Evolutionary conservation across 2,113 vertebrate species (phyloP), one percentile per base, ranked within the genome.

Genomic region (Bombycilla garrulus): DNA sequence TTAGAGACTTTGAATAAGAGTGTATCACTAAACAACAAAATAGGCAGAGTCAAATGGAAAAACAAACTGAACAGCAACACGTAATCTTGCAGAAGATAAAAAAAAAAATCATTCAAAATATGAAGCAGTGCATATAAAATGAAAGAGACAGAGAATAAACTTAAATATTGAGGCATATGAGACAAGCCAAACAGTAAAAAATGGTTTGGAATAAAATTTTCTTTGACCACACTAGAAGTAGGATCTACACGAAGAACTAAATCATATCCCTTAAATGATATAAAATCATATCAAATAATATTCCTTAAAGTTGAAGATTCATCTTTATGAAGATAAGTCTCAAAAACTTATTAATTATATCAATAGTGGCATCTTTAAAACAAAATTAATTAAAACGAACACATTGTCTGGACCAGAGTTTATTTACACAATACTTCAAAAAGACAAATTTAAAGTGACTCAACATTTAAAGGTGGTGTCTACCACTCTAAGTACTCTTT

Each of bases 221-320:
- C 6, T 76, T 80, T 4, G 0, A 42, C 4, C 3, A 33, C 2
- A 36, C 3, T n/a, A 36, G 2, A 53, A 50, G 1, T 42, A 76
- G 6, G 8, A 44, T 76, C 15, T 62, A 17, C 40, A 58, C 3
- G 76, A 64, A 66, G 8, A 62, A 1, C 6, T 45, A 12, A 86
- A 66, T 57, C 8, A 11, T 18, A 36, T 13, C 5, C 15, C 12
- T 65, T 38, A 47, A 57, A 57, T 65, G 7, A 23, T 65, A 44
- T 29, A 11, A 53, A 73, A 35, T 23, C 4, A 50, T 57, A 36
- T 28, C 11, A 71, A 64, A 57, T 62, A 8, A 24, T 15, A 40
- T 28, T 4, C 11, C 22, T 65, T 48, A 48, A 70, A 62, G 21
- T 1, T 76, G n/a, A 91, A 76, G 7, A 4, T 21, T 61, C 16